Evolutionary conservation across 35 echinoderm and acorn worm species (phyloP), one percentile per base, ranked within the genome.

Genomic region (Heliocidaris erythrogramma): DNA sequence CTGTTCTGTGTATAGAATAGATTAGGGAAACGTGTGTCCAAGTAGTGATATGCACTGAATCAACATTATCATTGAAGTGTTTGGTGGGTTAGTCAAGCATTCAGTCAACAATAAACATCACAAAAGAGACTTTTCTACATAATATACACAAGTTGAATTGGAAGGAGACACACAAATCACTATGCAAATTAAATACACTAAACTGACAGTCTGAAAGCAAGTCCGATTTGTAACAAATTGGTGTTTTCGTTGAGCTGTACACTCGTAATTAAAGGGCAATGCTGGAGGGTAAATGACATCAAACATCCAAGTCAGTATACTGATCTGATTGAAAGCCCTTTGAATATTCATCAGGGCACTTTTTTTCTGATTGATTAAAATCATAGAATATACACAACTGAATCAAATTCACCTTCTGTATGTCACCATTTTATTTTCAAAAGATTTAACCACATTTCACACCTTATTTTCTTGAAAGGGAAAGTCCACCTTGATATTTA

Each of bases 1-100:
- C 91, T 50, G 91, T 30, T 49, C 91, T 92, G 91, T 56, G 91
- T 92, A 59, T 49, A 92, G 91, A 92, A 59, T 49, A 92, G 91
- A 92, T 92, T 92, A 59, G 49, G 32, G 48, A 92, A 24, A 32
- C 42, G 91, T 92, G 91, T 92, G 91, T 42, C 31, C 91, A 92
- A n/a, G 91, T 59, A 30, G 91, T 48, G 31, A 49, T 92, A 92
- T 92, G 29, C 91, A 56, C 32, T 17, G 27, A n/a, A 92, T 92
- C 91, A 92, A 56, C 91, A 92, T 92, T 18, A 13, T 50, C 29
- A 59, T 50, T 92, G 31, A 92, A 92, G 49, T 92, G 91, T 48
- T 92, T 59, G 10, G 91, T 30, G 50, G 48, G 7, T 59, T 52
- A 92, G 49, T 13, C 29, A 92, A 48, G 48, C 91, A 59, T 92